Percentiles rank a stretch among this genome's conserved stretches.
Conservation (phyloP, 2,888 invertebrate species). For the Troides aeacus region DNA sequence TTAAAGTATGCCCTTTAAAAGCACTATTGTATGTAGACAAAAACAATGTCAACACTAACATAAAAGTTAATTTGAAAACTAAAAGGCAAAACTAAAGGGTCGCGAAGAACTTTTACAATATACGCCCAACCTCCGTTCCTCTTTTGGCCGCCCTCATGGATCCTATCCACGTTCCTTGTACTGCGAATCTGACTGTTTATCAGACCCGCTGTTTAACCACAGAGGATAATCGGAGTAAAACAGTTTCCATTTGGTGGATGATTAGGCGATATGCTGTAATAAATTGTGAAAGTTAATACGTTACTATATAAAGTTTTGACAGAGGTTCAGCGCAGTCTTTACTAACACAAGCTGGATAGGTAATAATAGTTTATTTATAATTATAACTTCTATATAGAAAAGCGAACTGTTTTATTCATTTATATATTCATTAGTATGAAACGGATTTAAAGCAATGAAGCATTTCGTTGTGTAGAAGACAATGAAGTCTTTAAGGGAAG, state of each 20-base stretch:
- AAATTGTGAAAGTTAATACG: constrained; percentile 1
- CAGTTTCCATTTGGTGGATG: constrained; percentile 20
- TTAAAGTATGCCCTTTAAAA: no score
- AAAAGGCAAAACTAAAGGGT: constrained; percentile 26
- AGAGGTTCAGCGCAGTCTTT: neutral
- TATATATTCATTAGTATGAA: no score
- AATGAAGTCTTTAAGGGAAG: no score
- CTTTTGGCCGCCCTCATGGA: constrained; percentile 7
- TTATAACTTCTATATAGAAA: no score
- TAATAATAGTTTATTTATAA: no score
- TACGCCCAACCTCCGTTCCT: neutral
- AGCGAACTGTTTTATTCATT: no score
- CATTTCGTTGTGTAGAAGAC: no score
- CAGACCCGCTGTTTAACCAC: constrained; percentile 11
- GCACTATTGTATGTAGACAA: neutral
- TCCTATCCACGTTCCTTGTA: constrained; percentile 7
- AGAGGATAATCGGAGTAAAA: constrained; percentile 6
- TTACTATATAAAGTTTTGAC: neutral
- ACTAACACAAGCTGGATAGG: no score
- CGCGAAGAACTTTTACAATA: constrained; percentile 22
- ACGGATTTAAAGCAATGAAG: no score
- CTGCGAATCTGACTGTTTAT: constrained; percentile 20
- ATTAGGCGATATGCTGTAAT: constrained; percentile 15
- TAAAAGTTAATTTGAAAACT: constrained; percentile 14
- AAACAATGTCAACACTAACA: constrained; percentile 12